Evolutionary conservation across 1,140 invertebrate species (phyloP).

Genomic region (Leptopilina boulardi): DNA sequence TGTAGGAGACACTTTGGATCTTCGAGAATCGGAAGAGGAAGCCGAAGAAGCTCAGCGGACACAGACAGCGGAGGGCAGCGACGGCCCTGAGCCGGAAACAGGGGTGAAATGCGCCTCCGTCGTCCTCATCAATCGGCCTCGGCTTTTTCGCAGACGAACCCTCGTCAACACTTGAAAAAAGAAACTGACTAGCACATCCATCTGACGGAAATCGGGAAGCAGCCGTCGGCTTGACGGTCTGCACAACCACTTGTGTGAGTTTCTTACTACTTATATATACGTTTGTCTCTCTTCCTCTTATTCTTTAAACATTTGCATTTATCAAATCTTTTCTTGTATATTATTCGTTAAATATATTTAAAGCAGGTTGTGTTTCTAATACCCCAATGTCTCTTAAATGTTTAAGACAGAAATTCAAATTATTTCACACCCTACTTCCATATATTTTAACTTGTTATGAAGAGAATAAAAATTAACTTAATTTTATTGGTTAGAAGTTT

Average conservation of each 20-base stretch:
- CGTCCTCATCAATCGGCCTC: slow-evolving; percentile 66
- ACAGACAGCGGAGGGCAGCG: slow-evolving; percentile 66
- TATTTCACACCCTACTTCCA: no score
- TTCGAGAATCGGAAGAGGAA: slow-evolving; percentile 66
- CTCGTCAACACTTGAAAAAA: slow-evolving; percentile 54
- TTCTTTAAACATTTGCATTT: background rate
- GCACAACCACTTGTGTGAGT: slow-evolving; percentile 55
- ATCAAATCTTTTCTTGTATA: no score
- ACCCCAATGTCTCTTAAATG: no score
- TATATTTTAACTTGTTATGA: no score
- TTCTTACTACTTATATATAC: slow-evolving; percentile 30
- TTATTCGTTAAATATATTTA: no score
- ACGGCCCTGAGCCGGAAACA: slow-evolving; percentile 65
- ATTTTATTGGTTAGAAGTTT: no score
- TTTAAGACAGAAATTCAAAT: no score
- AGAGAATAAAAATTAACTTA: no score
- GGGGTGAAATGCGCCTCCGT: slow-evolving; percentile 68
- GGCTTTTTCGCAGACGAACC: slow-evolving; percentile 64
- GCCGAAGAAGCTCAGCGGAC: slow-evolving; percentile 68
- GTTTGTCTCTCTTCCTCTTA: background rate
- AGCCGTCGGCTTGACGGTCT: slow-evolving; percentile 44
- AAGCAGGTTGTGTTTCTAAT: no score
- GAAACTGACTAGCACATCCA: slow-evolving; percentile 51
- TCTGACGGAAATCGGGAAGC: slow-evolving; percentile 44
- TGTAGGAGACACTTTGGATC: slow-evolving; percentile 56